Evolutionary conservation across 1,140 invertebrate species (phyloP).

Genomic region (Chlorops oryzae): DNA sequence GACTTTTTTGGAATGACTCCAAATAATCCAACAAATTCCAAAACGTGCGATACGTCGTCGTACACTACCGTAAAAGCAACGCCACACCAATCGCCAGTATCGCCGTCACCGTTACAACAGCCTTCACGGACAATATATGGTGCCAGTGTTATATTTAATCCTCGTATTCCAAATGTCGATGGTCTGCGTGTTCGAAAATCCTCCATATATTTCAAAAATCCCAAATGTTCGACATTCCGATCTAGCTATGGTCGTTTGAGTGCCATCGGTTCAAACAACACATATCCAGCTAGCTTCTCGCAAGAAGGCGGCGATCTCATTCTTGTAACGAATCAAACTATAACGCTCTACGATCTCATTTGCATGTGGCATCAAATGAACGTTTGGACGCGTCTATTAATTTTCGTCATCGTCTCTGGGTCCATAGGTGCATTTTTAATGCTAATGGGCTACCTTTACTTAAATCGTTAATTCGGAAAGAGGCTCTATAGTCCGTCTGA

Average conservation of each 20-base stretch:
- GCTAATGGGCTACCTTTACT: no score
- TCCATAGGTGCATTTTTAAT: not conserved
- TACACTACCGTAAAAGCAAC: not conserved
- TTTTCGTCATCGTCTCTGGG: constrained; percentile 8
- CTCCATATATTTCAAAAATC: constrained; percentile 13
- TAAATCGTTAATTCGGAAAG: not conserved
- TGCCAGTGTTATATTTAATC: constrained; percentile 10
- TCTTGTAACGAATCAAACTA: constrained; percentile 14
- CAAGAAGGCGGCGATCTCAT: constrained; percentile 7
- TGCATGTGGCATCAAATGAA: constrained; percentile 17
- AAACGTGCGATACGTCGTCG: no score
- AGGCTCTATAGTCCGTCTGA: not conserved
- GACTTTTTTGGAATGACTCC: no score
- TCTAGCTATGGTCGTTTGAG: not conserved
- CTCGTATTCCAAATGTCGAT: constrained; percentile 7
- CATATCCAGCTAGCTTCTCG: not conserved
- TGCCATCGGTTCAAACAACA: not conserved
- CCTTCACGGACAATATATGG: constrained; percentile 13
- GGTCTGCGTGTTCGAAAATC: constrained; percentile 9
- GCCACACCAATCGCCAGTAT: constrained; percentile 3
- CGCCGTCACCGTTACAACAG: not conserved
- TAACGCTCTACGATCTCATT: constrained; percentile 10
- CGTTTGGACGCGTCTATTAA: constrained; percentile 1
- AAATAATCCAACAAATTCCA: no score
- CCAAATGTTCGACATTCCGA: not conserved